Evolutionary conservation across 2,797 vertebrate genomes (phyloP), one percentile per base, ranked within the genome.

Genomic region (Coregonus sp.): DNA sequence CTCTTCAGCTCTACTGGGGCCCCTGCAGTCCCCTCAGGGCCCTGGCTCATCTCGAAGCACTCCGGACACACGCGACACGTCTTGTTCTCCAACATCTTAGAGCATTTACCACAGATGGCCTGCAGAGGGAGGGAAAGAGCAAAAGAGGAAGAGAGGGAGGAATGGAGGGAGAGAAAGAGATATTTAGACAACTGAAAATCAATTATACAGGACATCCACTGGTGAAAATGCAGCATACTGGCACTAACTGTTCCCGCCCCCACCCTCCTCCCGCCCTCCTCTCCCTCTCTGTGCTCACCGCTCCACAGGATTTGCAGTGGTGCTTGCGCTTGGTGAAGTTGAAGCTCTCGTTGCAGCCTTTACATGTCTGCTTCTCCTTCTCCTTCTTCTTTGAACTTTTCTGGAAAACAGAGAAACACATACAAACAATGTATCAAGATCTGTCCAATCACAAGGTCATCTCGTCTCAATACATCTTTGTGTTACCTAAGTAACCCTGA

Each of bases 61-160:
- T 94, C 95, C 4, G 96, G 95, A 82, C 98, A 99, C 81, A 98
- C 91, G 0, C 98, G 93, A 74, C 93, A 96, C 0, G 95, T 90
- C 86, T 96, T 99, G 85, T 95, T 95, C 91, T 95, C 94, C 69
- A 90, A 86, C 73, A 91, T 93, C 87, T 92, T 94, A 0, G 97
- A 98, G 91, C 98, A 99, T 82, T 98, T 99, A 63, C 95, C 97
- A 92, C 98, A 99, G 89, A 99, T 97, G 88, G 96, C 96, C 98
- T 99, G 89, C 40, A 89, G 86, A 76, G 69, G 73, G 84, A 47
- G 40, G 9, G 9, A 9, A 47, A 47, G 40, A 12, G 40, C 9
- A 9, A 12, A 47, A 47, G 40, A 47, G 40, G 40, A 11, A 47
- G 40, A 35, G 35, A 47, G 40, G 9, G 40, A 47, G 40, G 40